Evolutionary conservation across 2,888 invertebrate species (phyloP), one percentile per base, ranked within the genome.

Genomic region (Stegana nigrithorax): DNA sequence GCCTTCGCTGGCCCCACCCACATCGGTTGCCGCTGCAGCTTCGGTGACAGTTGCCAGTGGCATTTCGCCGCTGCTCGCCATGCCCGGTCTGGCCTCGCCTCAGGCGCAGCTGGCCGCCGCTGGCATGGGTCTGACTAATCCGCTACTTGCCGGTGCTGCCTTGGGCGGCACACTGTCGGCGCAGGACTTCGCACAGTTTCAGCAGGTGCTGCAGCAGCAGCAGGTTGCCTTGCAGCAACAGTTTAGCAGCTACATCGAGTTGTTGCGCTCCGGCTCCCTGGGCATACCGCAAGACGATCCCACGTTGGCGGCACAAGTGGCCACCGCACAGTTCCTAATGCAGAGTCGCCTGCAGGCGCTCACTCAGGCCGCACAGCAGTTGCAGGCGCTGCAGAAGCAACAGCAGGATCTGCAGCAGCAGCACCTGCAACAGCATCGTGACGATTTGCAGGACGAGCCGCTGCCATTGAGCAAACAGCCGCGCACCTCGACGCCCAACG

Each of bases 301-400:
- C 0, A 72, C 78, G 1, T 69, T 83, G 36, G 72, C 79, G 10
- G 71, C 83, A 0, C 85, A 86, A 64, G 74, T 83, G 55, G 84
- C 91, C 0, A 78, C 85, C 68, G 90, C 92, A 27, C 93, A 93
- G 83, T 91, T 92, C 81, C 91, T 93, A 81, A 86, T 93, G 63
- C 93, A 93, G 82, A 92, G 92, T 85, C 92, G 81, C 67, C 65
- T 83, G 84, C 94, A 94, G 82, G 92, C 92, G 7, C 90, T 94
- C 72, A 92, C 92, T 39, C 94, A 94, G 85, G 93, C 93, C 39
- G 93, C 93, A 29, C 94, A 93, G 81, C 93, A 94, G 83, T 86
- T 93, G 68, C 93, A 94, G 78, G 92, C 93, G 71, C 87, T 94
- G 64, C 93, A 94, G 73, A 91, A 92, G 71, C 89, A 89, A 65